Evolutionary conservation across 64 coral and sea anemone species (phyloP).

Genomic region (Cladopsammia gracilis): DNA sequence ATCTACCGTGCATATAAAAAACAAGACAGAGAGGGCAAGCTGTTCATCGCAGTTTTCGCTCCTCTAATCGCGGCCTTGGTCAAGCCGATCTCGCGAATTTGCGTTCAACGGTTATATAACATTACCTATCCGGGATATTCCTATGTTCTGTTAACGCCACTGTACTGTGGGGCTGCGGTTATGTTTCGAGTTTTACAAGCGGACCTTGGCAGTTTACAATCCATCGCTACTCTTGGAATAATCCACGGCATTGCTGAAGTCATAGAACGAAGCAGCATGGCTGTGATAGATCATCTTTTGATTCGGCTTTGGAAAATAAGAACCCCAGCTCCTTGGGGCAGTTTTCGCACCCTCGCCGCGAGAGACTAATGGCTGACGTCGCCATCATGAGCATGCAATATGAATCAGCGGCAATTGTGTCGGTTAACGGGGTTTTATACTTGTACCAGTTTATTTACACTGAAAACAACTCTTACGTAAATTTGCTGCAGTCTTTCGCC

Average conservation of each 20-base stretch:
- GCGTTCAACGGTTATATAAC: not conserved
- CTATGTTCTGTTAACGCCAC: not conserved
- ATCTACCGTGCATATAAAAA: not conserved
- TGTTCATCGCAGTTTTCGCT: not conserved
- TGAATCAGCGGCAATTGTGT: constrained; percentile 6
- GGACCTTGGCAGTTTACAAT: not conserved
- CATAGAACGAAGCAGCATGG: constrained; percentile 9
- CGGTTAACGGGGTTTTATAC: not conserved
- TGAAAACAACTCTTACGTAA: not conserved
- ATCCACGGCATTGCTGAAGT: not conserved
- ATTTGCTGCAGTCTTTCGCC: not conserved
- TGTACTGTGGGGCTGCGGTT: not conserved
- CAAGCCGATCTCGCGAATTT: not conserved
- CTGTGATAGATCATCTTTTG: not conserved
- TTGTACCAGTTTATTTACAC: not conserved
- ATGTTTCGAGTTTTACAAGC: constrained; percentile 15
- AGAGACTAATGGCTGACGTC: constrained; percentile 8
- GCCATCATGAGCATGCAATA: constrained; percentile 1
- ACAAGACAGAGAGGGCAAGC: not conserved
- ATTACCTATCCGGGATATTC: not conserved
- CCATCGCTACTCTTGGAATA: not conserved
- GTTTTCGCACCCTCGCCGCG: not conserved
- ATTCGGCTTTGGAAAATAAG: not conserved
- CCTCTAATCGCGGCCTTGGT: not conserved
- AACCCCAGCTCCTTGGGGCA: not conserved